Base-by-base conservation (phyloP, 2,797 vertebrate genomes). In the Syncerus caffer region DNA sequence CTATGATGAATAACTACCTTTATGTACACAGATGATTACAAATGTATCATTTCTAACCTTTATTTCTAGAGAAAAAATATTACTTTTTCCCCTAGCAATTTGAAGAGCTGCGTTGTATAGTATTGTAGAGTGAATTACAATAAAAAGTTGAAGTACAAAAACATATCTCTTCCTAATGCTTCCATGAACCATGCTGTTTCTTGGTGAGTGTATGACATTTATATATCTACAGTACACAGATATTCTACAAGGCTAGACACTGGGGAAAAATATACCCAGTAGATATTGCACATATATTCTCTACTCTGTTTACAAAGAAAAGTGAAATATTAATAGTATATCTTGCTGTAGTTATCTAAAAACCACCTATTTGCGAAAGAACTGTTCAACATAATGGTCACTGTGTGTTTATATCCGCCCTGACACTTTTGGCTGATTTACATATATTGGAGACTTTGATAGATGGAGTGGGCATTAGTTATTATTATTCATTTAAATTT, bases 121-220 rank as follows among this genome's bases (percentile, higher is more conserved):
- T 95, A 90, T 64, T 84, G 67, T 82, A 93, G 11, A 92, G 90
- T 97, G 97, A 95, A 97, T 97, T 95, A 96, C 95, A 97, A 96
- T 94, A 90, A 97, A 95, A 98, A 97, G 38, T 4, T 85, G 92
- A 95, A 97, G 84, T 87, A 94, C 90, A 96, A 74, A 97, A 96
- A 2, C 88, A 92, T 97, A 83, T 97, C 90, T 98, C 92, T 98
- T 95, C 21, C 86, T 97, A 90, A 64, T 13, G 74, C 64, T 25
- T 90, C 74, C 85, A 93, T 95, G 97, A 97, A 79, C 60, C 97
- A 92, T 58, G 85, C 91, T 21, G 83, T 67, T 98, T 96, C 98
- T 84, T 95, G 67, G 86, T 0, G 87, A 82, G 91, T 55, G 27
- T 51, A 79, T 97, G 98, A 89, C 79, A 19, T 97, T 97, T 95